A percentile compares a stretch with the other conserved stretches of the same genome.
Evolutionary conservation across 2,113 vertebrate species (phyloP).

Genomic region (Haplochromis vanheusdeni): DNA sequence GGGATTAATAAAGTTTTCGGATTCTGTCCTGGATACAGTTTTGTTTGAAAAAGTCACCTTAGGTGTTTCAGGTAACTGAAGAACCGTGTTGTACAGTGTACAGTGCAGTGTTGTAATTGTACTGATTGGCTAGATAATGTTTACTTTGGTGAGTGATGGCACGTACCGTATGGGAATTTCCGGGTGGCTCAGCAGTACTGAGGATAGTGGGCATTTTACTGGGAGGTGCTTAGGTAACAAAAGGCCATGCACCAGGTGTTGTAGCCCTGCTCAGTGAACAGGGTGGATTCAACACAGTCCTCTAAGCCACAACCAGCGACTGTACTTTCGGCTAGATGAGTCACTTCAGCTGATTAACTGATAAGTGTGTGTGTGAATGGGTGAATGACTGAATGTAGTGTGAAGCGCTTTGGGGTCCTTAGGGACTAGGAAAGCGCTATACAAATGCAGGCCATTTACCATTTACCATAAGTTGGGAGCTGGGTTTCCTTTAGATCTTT

Average conservation of each 20-base stretch:
- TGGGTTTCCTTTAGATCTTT: not conserved
- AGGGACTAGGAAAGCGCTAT: too few species aligned
- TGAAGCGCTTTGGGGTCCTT: too few species aligned
- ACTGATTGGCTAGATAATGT: not conserved
- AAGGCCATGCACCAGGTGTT: not conserved
- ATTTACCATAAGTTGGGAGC: not conserved
- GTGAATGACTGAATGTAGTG: too few species aligned
- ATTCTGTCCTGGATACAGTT: not conserved
- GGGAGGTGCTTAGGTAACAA: not conserved
- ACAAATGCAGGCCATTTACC: too few species aligned
- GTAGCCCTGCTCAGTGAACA: not conserved
- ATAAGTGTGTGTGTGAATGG: not conserved
- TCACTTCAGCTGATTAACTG: not conserved
- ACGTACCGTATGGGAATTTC: not conserved
- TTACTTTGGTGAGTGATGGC: not conserved
- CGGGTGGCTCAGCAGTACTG: not conserved
- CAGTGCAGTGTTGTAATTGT: not conserved
- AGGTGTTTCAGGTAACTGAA: not conserved
- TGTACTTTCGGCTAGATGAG: not conserved
- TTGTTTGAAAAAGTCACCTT: not conserved
- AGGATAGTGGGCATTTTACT: not conserved
- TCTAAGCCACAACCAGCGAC: not conserved
- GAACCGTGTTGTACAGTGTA: not conserved
- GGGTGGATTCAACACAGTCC: not conserved
- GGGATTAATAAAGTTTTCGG: rapidly evolving